phyloP scores from a whole-genome alignment of 2,113 vertebrate genomes.

The Protobothrops mucrosquamatus region DNA sequence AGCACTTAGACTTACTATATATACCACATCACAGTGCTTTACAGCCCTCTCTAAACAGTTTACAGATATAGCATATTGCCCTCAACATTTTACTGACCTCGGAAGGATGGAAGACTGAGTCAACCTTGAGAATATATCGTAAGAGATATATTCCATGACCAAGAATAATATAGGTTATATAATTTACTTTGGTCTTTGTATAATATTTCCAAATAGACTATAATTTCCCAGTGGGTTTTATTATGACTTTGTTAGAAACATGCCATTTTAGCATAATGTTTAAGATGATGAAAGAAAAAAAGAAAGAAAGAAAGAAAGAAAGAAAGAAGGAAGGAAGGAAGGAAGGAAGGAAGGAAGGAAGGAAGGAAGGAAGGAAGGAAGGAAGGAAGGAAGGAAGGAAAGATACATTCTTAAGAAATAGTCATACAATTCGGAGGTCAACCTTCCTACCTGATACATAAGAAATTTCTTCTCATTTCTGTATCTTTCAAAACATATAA shows the following conservation, averaged over 20 bases:
- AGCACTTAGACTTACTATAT: too few relatives aligned
- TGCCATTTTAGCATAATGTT: not conserved
- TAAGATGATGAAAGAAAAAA: not conserved
- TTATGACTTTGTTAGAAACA: not conserved
- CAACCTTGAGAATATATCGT: too few relatives aligned
- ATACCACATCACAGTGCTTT: too few relatives aligned
- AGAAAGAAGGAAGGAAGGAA: not conserved
- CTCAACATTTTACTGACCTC: too few relatives aligned
- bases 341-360: not conserved
- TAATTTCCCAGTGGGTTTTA: conserved; percentile 8
- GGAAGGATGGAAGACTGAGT: too few relatives aligned
- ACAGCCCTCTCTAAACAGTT: too few relatives aligned
- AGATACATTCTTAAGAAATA: not conserved
- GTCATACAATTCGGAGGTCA: not conserved
- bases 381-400: not conserved
- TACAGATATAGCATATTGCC: too few relatives aligned
- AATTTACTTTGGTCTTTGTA: conserved; percentile 9
- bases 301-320: too few relatives aligned
- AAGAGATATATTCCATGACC: not conserved
- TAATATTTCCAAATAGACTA: not conserved
- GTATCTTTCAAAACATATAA: not conserved
- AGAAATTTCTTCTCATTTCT: not conserved
- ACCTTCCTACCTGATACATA: not conserved
- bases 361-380: too few relatives aligned
- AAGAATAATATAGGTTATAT: not conserved